Evolutionary conservation across 2,113 vertebrate species (phyloP).

Genomic region (Eulacestoma nigropectus): DNA sequence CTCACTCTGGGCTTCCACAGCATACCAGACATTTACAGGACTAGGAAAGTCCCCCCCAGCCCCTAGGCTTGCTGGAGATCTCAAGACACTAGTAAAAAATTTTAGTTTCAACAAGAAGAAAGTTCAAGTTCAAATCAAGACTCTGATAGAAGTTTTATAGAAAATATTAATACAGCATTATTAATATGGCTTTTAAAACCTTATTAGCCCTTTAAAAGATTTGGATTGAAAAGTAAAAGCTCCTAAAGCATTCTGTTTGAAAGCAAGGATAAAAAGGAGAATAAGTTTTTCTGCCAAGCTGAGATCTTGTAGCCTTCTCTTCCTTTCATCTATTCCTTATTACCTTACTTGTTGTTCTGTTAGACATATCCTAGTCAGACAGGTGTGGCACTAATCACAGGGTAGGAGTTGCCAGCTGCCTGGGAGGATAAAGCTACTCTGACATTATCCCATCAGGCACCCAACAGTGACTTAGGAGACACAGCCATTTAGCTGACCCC

Average conservation of each 20-base stretch:
- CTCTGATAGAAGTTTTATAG: background rate
- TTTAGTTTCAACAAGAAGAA: background rate
- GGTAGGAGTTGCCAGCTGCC: conserved; percentile 21
- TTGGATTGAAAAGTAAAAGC: background rate
- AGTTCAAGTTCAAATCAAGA: background rate
- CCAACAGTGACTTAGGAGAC: conserved; percentile 8
- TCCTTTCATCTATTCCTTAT: background rate
- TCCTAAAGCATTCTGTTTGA: background rate
- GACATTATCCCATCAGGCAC: conserved; percentile 49
- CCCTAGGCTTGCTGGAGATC: background rate
- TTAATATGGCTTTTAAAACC: background rate
- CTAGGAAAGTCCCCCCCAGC: background rate
- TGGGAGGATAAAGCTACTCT: conserved; percentile 24
- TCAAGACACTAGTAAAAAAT: background rate
- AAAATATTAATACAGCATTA: background rate
- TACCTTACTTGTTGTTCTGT: conserved; percentile 1
- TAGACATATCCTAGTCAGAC: background rate
- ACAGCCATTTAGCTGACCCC: background rate
- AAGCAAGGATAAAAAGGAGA: background rate
- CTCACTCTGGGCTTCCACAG: background rate
- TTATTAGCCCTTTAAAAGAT: background rate
- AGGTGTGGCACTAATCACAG: conserved; percentile 43
- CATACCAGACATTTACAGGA: background rate
- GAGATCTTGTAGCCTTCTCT: background rate
- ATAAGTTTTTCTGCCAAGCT: background rate